phyloP scores from a whole-genome alignment of 2,113 vertebrate species.

The Salvelinus namaycush region DNA sequence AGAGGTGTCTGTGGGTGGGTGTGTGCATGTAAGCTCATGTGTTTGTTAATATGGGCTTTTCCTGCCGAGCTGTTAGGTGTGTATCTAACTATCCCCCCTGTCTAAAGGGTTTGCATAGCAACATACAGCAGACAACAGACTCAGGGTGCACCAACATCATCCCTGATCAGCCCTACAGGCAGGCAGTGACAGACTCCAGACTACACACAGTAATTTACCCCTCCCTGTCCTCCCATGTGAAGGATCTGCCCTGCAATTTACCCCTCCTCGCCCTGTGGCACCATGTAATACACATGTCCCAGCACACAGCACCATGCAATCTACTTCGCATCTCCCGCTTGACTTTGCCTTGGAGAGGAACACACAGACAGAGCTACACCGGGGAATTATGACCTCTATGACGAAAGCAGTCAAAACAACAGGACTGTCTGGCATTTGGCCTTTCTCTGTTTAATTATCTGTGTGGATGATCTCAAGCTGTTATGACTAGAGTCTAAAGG shows the following conservation, averaged over 20 bases:
- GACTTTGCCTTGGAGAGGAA: not conserved
- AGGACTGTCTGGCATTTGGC: not conserved
- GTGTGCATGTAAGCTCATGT: not conserved
- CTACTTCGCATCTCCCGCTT: not conserved
- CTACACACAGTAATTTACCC: not conserved
- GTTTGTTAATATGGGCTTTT: not conserved
- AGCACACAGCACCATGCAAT: not conserved
- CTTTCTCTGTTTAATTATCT: not conserved
- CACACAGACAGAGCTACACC: not conserved
- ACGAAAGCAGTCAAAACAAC: not conserved
- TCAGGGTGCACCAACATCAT: too few species aligned
- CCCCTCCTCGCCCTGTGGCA: not conserved
- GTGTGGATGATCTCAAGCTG: not conserved
- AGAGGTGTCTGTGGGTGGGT: not conserved
- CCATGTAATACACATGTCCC: not conserved
- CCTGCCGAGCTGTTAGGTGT: too few species aligned
- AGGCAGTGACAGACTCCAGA: not conserved
- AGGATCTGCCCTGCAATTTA: slow-evolving; percentile 7
- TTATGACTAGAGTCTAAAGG: not conserved
- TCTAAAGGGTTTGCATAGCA: too few species aligned
- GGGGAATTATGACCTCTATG: not conserved
- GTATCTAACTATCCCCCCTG: too few species aligned
- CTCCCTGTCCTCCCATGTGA: not conserved
- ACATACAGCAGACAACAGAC: too few species aligned
- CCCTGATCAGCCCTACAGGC: too few species aligned